Evolutionary conservation across 1,140 invertebrate species (phyloP).

Genomic region (Drosophila quadrilineata): DNA sequence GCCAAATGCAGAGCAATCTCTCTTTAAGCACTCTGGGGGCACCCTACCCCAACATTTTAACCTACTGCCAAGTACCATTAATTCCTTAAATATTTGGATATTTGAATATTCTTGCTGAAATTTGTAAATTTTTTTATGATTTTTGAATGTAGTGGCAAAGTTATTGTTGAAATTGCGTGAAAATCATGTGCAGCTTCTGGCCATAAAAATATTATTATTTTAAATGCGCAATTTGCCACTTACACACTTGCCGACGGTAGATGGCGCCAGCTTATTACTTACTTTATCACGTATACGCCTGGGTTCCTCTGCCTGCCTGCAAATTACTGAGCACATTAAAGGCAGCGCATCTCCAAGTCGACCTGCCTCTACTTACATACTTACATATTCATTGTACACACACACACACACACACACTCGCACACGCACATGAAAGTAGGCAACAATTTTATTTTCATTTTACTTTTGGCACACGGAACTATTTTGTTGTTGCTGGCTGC

Average conservation of each 20-base stretch:
- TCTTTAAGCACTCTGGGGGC: neutral
- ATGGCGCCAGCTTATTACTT: slow-evolving; percentile 32
- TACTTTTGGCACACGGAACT: slow-evolving; percentile 67
- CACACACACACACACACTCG: slow-evolving; percentile 1
- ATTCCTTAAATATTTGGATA: too few relatives aligned
- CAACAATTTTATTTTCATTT: slow-evolving; percentile 74
- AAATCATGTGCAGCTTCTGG: neutral
- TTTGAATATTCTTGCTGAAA: too few relatives aligned
- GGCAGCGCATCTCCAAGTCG: slow-evolving; percentile 32
- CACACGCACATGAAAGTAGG: too few relatives aligned
- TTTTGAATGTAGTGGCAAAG: too few relatives aligned
- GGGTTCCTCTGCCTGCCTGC: neutral
- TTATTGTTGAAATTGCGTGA: too few relatives aligned
- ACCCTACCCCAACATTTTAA: too few relatives aligned
- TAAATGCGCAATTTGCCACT: slow-evolving; percentile 2
- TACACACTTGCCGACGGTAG: slow-evolving; percentile 5
- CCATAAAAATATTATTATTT: neutral
- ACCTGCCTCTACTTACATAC: slow-evolving; percentile 15
- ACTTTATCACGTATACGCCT: neutral
- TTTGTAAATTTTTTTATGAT: too few relatives aligned
- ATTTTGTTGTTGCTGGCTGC: slow-evolving; percentile 59
- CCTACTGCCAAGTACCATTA: too few relatives aligned
- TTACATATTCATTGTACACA: slow-evolving; percentile 66
- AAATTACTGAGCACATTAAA: slow-evolving; percentile 35
- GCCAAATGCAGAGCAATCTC: neutral